phyloP scores from a whole-genome alignment of 2,113 vertebrate genomes.

The Pangasianodon hypophthalmus region DNA sequence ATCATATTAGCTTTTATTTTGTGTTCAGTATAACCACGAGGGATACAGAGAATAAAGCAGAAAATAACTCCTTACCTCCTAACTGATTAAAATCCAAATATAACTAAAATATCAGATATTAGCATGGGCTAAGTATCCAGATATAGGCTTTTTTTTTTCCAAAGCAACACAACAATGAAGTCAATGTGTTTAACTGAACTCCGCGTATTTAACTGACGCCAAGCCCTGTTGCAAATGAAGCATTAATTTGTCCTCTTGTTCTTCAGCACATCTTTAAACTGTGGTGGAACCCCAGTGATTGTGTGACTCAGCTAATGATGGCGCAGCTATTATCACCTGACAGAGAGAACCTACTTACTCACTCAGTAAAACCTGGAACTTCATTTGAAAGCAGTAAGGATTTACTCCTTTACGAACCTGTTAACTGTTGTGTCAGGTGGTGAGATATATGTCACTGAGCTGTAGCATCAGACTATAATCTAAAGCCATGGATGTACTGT shows the following conservation, averaged over 20 bases:
- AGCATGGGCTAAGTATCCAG: not conserved
- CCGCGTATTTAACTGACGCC: not conserved
- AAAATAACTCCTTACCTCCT: not conserved
- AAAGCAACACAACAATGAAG: not conserved
- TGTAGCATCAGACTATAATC: constrained; percentile 24
- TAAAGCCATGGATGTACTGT: constrained; percentile 18
- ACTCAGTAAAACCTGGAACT: constrained; percentile 39
- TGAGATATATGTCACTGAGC: constrained; percentile 35
- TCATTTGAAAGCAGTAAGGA: constrained; percentile 29
- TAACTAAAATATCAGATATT: not conserved
- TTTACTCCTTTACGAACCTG: constrained; percentile 26
- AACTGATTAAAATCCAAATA: not conserved
- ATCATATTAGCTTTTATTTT: constrained; percentile 3
- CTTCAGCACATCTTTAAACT: constrained; percentile 38
- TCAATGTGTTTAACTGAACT: not conserved
- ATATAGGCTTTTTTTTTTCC: not conserved
- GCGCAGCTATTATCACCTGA: constrained; percentile 45
- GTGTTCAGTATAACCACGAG: not conserved
- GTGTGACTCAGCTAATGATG: constrained; percentile 36
- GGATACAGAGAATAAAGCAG: not conserved
- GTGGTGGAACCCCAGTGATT: constrained; percentile 18
- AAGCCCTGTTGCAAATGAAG: constrained; percentile 6
- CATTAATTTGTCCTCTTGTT: constrained; percentile 11
- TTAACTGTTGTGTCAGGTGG: constrained; percentile 27
- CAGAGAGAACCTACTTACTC: constrained; percentile 35